Percentiles rank a stretch among this genome's conserved stretches.
Conservation (phyloP, 2,888 invertebrate species). For the Clanis bilineata region DNA sequence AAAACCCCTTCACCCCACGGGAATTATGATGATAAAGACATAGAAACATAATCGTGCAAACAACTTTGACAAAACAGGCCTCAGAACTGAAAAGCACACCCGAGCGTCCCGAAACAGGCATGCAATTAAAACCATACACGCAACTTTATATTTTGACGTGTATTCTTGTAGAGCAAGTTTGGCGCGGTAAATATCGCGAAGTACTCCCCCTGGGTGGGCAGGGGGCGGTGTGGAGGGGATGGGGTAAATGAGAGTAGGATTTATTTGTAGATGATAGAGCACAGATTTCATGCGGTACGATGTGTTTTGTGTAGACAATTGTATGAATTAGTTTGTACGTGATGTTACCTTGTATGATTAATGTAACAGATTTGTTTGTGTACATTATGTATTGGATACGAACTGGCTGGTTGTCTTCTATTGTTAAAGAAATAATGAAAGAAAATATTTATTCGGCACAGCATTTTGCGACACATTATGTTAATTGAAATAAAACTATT, state of each 20-base stretch:
- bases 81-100: slow-evolving; percentile 13
- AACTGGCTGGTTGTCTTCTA: no score
- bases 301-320: slow-evolving; percentile 23
- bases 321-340: slow-evolving; percentile 18
- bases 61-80: slow-evolving; percentile 12
- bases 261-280: slow-evolving; percentile 59
- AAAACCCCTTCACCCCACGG: neutral
- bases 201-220: neutral
- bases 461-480: no score
- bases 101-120: slow-evolving; percentile 15
- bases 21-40: neutral
- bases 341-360: neutral
- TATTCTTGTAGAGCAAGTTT: slow-evolving; percentile 13
- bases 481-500: no score
- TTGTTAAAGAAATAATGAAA: no score
- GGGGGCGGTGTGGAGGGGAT: neutral
- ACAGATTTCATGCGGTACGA: slow-evolving; percentile 46
- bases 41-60: slow-evolving; percentile 5
- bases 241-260: slow-evolving; percentile 34
- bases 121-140: slow-evolving; percentile 19
- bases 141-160: slow-evolving; percentile 16
- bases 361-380: neutral
- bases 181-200: slow-evolving; percentile 11
- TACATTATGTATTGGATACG: no score
- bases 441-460: no score